Conservation (phyloP, 2,113 vertebrate species). For the Pangasianodon gigas region DNA sequence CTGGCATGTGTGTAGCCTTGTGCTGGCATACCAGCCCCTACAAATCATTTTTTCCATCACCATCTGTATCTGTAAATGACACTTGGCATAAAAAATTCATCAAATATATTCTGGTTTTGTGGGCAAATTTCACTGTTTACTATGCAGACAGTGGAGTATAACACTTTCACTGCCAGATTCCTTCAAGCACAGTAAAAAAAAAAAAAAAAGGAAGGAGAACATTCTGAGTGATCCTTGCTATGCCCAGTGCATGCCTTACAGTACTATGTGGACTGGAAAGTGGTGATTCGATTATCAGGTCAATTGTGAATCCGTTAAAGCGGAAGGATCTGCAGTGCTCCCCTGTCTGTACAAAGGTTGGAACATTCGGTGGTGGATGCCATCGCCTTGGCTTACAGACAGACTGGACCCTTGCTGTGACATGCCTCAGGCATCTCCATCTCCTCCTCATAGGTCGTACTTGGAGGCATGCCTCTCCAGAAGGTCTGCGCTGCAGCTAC, state of each 20-base stretch:
- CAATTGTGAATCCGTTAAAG: background rate
- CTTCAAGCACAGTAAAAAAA: background rate
- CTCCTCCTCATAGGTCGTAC: background rate
- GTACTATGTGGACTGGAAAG: background rate
- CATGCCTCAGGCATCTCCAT: background rate
- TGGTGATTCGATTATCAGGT: background rate
- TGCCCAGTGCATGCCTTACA: background rate
- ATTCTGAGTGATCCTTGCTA: background rate
- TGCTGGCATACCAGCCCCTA: background rate
- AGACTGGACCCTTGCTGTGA: background rate
- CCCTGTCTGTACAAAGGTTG: background rate
- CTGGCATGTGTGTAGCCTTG: constrained; percentile 21
- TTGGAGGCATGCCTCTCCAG: background rate
- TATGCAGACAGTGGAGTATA: background rate
- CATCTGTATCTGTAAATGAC: constrained; percentile 25
- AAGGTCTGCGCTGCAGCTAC: too few relatives aligned
- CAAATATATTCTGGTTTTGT: background rate
- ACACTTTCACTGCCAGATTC: background rate
- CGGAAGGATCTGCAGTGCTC: background rate
- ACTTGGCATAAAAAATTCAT: constrained; percentile 6
- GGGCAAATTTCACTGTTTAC: background rate
- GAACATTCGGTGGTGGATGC: background rate
- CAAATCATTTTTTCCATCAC: background rate
- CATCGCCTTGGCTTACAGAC: background rate
- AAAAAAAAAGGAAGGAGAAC: background rate